Base-by-base conservation (phyloP, 2,113 vertebrate genomes). In the Felis chaus region DNA sequence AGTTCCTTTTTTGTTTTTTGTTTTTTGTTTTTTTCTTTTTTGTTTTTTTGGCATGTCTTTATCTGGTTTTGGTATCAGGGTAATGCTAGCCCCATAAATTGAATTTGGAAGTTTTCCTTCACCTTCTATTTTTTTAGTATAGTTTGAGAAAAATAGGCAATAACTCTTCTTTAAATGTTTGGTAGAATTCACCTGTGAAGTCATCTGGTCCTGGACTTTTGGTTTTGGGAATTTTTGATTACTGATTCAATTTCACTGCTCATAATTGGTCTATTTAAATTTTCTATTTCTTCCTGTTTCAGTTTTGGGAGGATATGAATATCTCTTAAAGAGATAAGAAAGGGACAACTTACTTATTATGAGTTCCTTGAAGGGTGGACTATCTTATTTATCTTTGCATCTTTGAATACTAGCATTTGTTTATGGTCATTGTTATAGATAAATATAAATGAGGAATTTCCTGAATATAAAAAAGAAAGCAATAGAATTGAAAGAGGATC, bases 271-370 rank as follows among this genome's bases (percentile, higher is more conserved):
- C 73, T 76, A 8, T 48, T 76, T 25, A 48, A 45, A 76, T 16
- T 27, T 76, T 76, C 73, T 76, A 48, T 16, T 76, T 76, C 41
- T 45, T 76, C 25, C 25, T 45, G 25, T 76, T 31, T 76, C 73
- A 48, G 41, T 48, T 48, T 76, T 48, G 41, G 41, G 41, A 76
- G 73, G 41, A 76, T 65, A 79, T 55, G 23, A 86, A 55, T 71
- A 68, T 31, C n/a, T 94, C 96, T 65, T 53, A 74, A 82, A 97
- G 61, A 97, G 91, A 36, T 81, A 90, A 96, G 48, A 7, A 88
- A 90, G 29, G 27, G 25, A 85, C 33, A 92, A 41, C 21, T 90
- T 68, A 87, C 19, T 92, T 86, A 83, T 31, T 89, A 48, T 90
- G 25, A 85, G 19, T 93, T 68, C 27, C 21, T 69, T 97, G 33